Conservation (phyloP, 2,797 vertebrate genomes). For the Chanos chanos region DNA sequence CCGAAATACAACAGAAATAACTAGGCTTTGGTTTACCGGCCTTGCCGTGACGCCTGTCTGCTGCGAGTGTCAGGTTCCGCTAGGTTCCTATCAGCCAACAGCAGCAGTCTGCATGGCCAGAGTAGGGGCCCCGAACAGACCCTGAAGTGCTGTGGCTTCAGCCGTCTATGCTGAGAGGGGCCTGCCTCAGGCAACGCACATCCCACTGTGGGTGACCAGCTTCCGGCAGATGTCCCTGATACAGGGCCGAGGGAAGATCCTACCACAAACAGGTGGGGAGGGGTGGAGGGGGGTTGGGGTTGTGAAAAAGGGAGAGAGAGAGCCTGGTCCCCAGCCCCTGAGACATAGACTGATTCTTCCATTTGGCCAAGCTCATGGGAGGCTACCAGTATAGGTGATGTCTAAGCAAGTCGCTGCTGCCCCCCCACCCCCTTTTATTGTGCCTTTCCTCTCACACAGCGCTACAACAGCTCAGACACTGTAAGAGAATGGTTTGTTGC, state of each 20-base stretch:
- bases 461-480: constrained; percentile 10
- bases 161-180: constrained; percentile 53
- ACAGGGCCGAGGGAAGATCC: constrained; percentile 67
- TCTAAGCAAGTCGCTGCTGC: constrained; percentile 8
- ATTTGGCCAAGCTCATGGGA: constrained; percentile 41
- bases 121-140: constrained; percentile 64
- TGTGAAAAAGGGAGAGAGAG: constrained; percentile 74
- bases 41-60: constrained; percentile 40
- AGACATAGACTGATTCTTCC: constrained; percentile 51
- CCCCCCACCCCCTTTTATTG: background rate
- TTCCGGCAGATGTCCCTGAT: constrained; percentile 91
- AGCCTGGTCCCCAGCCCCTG: constrained; percentile 55
- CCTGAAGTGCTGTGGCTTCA: constrained; percentile 83
- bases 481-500: no score
- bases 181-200: constrained; percentile 73
- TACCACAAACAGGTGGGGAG: constrained; percentile 77
- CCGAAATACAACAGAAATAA: constrained; percentile 46
- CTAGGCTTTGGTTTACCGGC: constrained; percentile 55
- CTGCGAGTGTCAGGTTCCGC: constrained; percentile 49
- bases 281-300: constrained; percentile 50
- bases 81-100: constrained; percentile 58
- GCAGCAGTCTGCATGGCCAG: constrained; percentile 59
- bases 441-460: background rate
- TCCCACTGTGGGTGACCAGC: constrained; percentile 84
- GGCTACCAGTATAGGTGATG: constrained; percentile 33